Percentiles rank a stretch among this genome's conserved stretches.
Evolutionary conservation across 2,797 vertebrate genomes (phyloP).

Genomic region (Champsocephalus esox): DNA sequence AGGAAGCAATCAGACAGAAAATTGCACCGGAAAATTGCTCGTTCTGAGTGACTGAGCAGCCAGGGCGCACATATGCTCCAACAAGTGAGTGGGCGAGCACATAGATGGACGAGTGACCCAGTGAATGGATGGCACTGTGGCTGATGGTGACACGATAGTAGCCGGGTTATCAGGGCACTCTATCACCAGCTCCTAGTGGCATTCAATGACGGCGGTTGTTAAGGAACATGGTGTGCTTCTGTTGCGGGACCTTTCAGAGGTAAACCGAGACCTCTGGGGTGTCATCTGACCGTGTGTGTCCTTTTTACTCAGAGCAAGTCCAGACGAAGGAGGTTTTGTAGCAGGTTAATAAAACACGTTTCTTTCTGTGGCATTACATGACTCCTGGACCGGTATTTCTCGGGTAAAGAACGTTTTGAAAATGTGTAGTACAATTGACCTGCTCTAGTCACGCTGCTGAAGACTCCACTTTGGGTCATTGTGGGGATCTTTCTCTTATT

Average conservation of each 20-base stretch:
- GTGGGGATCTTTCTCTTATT: no score
- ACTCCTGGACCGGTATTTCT: background rate
- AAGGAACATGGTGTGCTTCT: conserved; percentile 54
- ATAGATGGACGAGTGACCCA: conserved; percentile 60
- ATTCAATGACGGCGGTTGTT: conserved; percentile 59
- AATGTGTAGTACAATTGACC: background rate
- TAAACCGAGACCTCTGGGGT: conserved; percentile 53
- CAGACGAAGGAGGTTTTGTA: background rate
- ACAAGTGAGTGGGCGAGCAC: conserved; percentile 51
- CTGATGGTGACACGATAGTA: conserved; percentile 69
- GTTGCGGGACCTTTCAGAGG: conserved; percentile 45
- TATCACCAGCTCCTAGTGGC: conserved; percentile 56
- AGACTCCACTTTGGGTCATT: no score
- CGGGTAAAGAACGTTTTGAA: background rate
- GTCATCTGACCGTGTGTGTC: conserved; percentile 44
- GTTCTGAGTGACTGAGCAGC: conserved; percentile 72
- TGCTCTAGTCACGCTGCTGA: no score
- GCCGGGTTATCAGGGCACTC: conserved; percentile 70
- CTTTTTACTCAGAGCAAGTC: background rate
- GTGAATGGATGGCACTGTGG: conserved; percentile 70
- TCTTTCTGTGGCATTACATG: background rate
- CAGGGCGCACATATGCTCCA: conserved; percentile 58
- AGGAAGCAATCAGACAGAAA: conserved; percentile 84
- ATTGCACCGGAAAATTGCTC: conserved; percentile 78
- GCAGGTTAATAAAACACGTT: conserved; percentile 6